These are phyloP conservation scores for Phalacrocorax carbo DNA, from an alignment of 2,113 vertebrate species.

Conservation along the genomic window DNA sequence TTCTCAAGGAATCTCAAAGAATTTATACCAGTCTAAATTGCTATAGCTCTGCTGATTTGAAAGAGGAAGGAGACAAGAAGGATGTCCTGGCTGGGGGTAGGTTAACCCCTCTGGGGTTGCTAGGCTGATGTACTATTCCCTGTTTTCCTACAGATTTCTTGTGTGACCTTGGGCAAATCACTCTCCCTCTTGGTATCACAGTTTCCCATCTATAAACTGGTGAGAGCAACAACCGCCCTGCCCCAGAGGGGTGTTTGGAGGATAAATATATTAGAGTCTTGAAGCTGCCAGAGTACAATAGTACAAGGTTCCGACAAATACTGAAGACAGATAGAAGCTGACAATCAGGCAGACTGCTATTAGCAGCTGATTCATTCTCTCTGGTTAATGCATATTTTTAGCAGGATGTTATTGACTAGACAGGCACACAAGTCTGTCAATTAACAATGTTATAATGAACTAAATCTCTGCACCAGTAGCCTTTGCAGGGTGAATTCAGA, in stretches of 20 bases:
- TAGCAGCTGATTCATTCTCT: constrained; percentile 62
- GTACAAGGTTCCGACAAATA: constrained; percentile 31
- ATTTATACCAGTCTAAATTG: not conserved
- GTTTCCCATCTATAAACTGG: constrained; percentile 60
- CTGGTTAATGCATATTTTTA: constrained; percentile 64
- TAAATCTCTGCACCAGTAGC: constrained; percentile 16
- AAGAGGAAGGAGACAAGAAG: constrained; percentile 37
- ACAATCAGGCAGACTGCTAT: constrained; percentile 59
- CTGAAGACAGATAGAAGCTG: constrained; percentile 50
- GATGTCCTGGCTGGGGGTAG: constrained; percentile 1
- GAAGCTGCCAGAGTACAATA: not conserved
- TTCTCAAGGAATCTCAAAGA: not conserved
- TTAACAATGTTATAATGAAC: constrained; percentile 53
- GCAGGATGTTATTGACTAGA: constrained; percentile 60
- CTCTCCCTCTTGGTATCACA: constrained; percentile 30
- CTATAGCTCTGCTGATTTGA: not conserved
- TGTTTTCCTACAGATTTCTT: constrained; percentile 38
- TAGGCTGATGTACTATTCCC: constrained; percentile 16
- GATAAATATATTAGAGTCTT: constrained; percentile 52
- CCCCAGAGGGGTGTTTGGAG: constrained; percentile 63
- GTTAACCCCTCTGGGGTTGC: constrained; percentile 15
- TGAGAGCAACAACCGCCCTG: constrained; percentile 55
- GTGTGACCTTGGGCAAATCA: constrained; percentile 50
- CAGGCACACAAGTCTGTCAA: constrained; percentile 46
- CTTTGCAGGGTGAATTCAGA: constrained; percentile 19